These are phyloP conservation scores for Clusia tigrina DNA, from an alignment of 2,888 invertebrate species.

Conservation along the genomic window DNA sequence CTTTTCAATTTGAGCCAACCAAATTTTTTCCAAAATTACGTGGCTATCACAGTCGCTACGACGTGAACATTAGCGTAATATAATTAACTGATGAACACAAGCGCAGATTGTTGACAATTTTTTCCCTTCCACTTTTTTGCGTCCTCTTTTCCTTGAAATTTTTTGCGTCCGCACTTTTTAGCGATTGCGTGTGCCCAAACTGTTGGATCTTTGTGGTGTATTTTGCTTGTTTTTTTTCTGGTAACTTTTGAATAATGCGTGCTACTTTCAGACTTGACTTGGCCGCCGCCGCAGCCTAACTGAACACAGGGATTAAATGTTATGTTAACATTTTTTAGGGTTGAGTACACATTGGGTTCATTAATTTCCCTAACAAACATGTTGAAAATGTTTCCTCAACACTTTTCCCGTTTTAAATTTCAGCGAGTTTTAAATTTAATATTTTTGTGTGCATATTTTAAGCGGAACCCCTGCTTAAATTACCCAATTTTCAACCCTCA, in stretches of 20 bases:
- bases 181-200: too few relatives aligned
- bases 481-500: too few relatives aligned
- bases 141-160: not conserved
- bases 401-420: too few relatives aligned
- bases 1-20: too few relatives aligned
- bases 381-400: too few relatives aligned
- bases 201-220: too few relatives aligned
- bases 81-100: constrained; percentile 4
- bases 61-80: not conserved
- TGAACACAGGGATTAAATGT: constrained; percentile 5
- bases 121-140: not conserved
- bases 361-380: too few relatives aligned
- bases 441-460: too few relatives aligned
- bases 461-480: too few relatives aligned
- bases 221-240: not conserved
- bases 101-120: constrained; percentile 6
- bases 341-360: too few relatives aligned
- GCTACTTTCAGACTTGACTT: not conserved
- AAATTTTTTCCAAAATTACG: not conserved
- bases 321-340: not conserved
- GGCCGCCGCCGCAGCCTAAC: not conserved
- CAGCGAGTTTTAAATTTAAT: too few relatives aligned
- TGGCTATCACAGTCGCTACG: not conserved
- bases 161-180: too few relatives aligned
- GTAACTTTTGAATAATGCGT: not conserved